Conservation (phyloP, 2,888 invertebrate species). For the Diaperis boleti region DNA sequence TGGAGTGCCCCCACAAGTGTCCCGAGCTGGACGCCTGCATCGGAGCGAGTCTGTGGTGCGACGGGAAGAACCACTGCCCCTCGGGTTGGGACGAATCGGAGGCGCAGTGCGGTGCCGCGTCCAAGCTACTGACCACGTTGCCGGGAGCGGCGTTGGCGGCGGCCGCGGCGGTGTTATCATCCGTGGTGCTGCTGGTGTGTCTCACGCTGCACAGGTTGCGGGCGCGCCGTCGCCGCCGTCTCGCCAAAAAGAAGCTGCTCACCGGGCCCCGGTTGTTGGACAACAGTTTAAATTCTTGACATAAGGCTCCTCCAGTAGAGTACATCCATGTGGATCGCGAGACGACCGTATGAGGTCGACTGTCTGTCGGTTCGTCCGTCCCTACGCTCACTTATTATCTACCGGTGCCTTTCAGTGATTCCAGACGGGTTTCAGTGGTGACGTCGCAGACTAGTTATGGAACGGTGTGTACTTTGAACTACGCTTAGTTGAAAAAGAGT, state of each 20-base stretch:
- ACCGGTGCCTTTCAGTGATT: constrained; percentile 66
- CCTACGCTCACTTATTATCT: constrained; percentile 65
- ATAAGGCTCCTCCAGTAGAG: constrained; percentile 90
- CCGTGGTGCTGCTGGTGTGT: constrained; percentile 71
- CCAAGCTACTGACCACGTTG: constrained; percentile 68
- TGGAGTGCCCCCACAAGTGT: constrained; percentile 75
- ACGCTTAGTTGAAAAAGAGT: neutral
- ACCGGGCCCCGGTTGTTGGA: constrained; percentile 75
- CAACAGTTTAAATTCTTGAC: constrained; percentile 83
- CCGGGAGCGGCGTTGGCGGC: constrained; percentile 73
- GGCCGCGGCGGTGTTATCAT: constrained; percentile 70
- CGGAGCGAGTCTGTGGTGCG: constrained; percentile 80
- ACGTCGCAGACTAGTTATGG: constrained; percentile 21
- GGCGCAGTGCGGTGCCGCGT: constrained; percentile 73
- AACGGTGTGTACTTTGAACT: constrained; percentile 4
- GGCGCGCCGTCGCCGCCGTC: constrained; percentile 67
- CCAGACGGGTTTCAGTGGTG: constrained; percentile 41
- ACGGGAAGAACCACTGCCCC: constrained; percentile 76
- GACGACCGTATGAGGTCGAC: constrained; percentile 84
- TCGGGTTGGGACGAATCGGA: constrained; percentile 80
- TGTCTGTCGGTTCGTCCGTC: constrained; percentile 62
- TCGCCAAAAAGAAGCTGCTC: constrained; percentile 68
- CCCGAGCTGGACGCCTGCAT: constrained; percentile 84
- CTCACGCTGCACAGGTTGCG: constrained; percentile 72
- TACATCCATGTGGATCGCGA: constrained; percentile 94